Evolutionary conservation across 1,140 invertebrate genomes (phyloP), one percentile per base, ranked within the genome.

Genomic region (Monomorium pharaonis): DNA sequence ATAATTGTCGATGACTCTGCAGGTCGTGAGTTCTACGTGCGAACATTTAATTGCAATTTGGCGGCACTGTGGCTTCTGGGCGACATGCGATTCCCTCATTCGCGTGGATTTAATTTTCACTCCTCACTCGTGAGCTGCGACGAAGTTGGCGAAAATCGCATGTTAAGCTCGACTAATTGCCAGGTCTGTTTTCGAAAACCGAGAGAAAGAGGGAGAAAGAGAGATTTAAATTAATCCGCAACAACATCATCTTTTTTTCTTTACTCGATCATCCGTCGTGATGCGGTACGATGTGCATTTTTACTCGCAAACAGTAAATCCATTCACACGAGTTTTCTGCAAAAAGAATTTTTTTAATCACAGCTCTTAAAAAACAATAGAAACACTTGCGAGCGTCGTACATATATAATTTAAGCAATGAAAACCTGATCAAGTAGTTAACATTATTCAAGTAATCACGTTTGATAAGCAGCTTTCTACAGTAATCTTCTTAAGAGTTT

Each of bases 1-100:
- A 67, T 85, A 67, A 85, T 78, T 47, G 37, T 70, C 42, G 84
- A 86, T 81, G 44, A 86, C 27, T 80, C 76, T 62, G 37, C 33
- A 80, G 27, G 60, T 77, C 16, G n/a, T n/a, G 62, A 65, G 47
- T 85, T 44, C 54, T 33, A 37, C 18, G 84, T 63, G 60, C 67
- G 51, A 83, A 74, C 78, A 74, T 83, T 63, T 89, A 89, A 89
- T 89, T 89, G 87, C 88, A 89, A 89, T 63, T 72, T 67, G 51
- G 49, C 24, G 54, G 27, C 47, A 47, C 51, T 27, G 47, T 47
- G 84, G 58, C 33, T 58, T 56, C 21, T 9, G 65, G 51, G 65
- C 30, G 62, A 84, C 89, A 90, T 84, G 88, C 89, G 88, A 90
- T 90, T 60, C 72, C 42, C 72, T 78, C 88, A 63, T 77, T 84